These are phyloP conservation scores for Periplaneta americana DNA, from an alignment of 1,140 invertebrate species.

Conservation along the genomic window DNA sequence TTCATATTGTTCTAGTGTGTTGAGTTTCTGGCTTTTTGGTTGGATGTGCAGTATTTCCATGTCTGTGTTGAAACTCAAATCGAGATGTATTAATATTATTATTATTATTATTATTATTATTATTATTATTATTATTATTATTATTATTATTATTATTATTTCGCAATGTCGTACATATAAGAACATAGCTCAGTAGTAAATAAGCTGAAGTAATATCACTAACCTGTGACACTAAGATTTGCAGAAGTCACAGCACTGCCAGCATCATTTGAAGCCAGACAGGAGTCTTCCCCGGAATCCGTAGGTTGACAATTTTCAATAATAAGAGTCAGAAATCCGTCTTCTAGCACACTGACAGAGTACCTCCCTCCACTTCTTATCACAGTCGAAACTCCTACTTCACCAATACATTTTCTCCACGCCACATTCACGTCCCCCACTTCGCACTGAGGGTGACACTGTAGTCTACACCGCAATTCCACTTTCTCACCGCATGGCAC, in stretches of 20 bases:
- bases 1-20: too few species aligned
- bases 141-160: too few species aligned
- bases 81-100: too few species aligned
- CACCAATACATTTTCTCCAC: constrained; percentile 9
- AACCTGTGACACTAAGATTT: constrained; percentile 39
- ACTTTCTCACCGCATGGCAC: constrained; percentile 36
- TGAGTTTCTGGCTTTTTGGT: too few species aligned
- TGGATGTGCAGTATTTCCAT: too few species aligned
- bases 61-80: too few species aligned
- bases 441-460: neutral
- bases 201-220: too few species aligned
- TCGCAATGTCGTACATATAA: too few species aligned
- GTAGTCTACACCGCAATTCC: constrained; percentile 27
- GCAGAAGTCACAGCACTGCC: constrained; percentile 38
- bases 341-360: neutral
- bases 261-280: constrained; percentile 51
- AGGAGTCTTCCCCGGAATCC: constrained; percentile 57
- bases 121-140: too few species aligned
- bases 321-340: constrained; percentile 39
- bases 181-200: too few species aligned
- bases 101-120: too few species aligned
- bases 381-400: neutral
- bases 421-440: constrained; percentile 11
- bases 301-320: constrained; percentile 42
- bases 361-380: constrained; percentile 2